A percentile compares a stretch with the other conserved stretches of the same genome.
Conservation (phyloP, 2,888 invertebrate genomes). For the Ligdia adustata region DNA sequence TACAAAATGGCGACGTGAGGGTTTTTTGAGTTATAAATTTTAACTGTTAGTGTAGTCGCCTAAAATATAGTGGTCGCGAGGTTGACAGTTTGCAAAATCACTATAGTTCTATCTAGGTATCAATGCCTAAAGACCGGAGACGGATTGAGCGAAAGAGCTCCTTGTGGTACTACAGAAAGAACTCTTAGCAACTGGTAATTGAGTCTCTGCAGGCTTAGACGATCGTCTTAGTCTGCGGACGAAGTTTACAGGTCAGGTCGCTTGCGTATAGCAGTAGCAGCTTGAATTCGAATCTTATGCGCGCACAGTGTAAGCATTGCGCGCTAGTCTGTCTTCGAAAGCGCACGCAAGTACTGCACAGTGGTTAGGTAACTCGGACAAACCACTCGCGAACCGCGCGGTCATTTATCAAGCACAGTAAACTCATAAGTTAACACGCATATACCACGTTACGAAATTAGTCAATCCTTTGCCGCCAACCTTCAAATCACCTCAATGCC, state of each 20-base stretch:
- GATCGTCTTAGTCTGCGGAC: too few relatives aligned
- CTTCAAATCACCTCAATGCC: slow-evolving; percentile 65
- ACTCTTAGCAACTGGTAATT: too few relatives aligned
- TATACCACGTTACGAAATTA: slow-evolving; percentile 61
- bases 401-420: slow-evolving; percentile 45
- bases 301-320: slow-evolving; percentile 59
- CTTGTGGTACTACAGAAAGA: too few relatives aligned
- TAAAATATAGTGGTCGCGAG: too few relatives aligned
- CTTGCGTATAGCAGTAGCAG: slow-evolving; percentile 22
- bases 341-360: slow-evolving; percentile 62
- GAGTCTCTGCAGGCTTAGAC: too few relatives aligned
- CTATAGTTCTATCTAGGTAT: too few relatives aligned
- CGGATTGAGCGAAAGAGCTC: too few relatives aligned
- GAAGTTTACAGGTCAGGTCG: slow-evolving; percentile 52
- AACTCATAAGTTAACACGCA: slow-evolving; percentile 49
- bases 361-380: slow-evolving; percentile 48
- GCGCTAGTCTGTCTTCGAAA: slow-evolving; percentile 64
- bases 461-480: slow-evolving; percentile 62
- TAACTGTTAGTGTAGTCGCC: too few relatives aligned
- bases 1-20: too few relatives aligned
- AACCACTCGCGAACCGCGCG: slow-evolving; percentile 44
- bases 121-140: too few relatives aligned
- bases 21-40: too few relatives aligned
- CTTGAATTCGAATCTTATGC: slow-evolving; percentile 35
- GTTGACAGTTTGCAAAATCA: too few relatives aligned